These are phyloP conservation scores for Apus apus DNA, from an alignment of 2,113 vertebrate genomes.

Conservation along the genomic window DNA sequence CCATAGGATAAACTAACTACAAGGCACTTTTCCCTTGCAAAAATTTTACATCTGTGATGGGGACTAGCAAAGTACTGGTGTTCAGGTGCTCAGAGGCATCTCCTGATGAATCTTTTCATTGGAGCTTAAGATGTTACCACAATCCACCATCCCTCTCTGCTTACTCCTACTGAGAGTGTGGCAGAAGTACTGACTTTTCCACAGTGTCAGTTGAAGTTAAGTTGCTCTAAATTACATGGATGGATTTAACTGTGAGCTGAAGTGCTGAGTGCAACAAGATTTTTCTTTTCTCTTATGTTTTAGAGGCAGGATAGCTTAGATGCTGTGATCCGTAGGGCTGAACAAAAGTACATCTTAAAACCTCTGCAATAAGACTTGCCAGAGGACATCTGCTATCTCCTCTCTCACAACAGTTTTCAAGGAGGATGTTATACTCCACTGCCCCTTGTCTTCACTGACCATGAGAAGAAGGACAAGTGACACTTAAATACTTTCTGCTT, in stretches of 20 bases:
- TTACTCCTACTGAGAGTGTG: neutral
- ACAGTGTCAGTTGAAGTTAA: neutral
- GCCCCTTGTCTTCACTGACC: neutral
- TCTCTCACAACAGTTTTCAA: neutral
- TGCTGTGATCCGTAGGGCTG: neutral
- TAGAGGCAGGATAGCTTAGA: neutral
- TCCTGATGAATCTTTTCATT: neutral
- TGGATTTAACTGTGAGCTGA: neutral
- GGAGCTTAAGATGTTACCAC: neutral
- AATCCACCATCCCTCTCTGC: neutral
- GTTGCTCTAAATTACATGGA: neutral
- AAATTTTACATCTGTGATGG: neutral
- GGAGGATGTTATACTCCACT: neutral
- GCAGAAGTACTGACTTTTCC: neutral
- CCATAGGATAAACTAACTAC: neutral
- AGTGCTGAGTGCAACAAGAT: neutral
- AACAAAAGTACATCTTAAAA: neutral
- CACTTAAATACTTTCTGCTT: neutral
- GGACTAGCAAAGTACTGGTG: neutral
- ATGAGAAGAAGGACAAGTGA: neutral
- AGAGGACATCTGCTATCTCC: neutral
- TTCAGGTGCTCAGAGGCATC: neutral
- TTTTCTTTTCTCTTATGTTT: neutral
- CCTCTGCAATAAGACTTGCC: neutral
- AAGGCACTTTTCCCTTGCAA: neutral